Evolutionary conservation across 1,140 invertebrate genomes (phyloP).

Genomic region (Zeugodacus cucurbitae): DNA sequence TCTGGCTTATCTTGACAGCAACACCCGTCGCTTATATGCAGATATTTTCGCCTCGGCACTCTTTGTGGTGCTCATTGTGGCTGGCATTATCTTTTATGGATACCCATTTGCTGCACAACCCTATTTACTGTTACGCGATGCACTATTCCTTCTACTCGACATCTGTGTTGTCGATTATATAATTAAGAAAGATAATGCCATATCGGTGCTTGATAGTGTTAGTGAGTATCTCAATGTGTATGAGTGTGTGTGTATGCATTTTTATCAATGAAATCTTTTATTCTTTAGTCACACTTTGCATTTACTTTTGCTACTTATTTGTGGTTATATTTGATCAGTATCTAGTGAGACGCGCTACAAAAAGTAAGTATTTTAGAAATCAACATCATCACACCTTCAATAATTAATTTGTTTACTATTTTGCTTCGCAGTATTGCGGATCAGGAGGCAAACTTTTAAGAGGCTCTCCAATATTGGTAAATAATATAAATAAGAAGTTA

Average conservation of each 20-base stretch:
- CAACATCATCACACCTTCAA: background rate
- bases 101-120: constrained; percentile 72
- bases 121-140: constrained; percentile 74
- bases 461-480: background rate
- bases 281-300: constrained; percentile 12
- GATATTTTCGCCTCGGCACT: constrained; percentile 73
- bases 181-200: constrained; percentile 53
- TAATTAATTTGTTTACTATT: background rate
- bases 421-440: background rate
- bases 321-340: constrained; percentile 44
- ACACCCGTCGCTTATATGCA: constrained; percentile 65
- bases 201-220: constrained; percentile 45
- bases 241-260: too few species aligned
- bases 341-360: background rate
- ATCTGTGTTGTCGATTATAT: constrained; percentile 62
- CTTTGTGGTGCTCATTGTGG: constrained; percentile 78
- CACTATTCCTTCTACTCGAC: constrained; percentile 73
- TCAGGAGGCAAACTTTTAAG: background rate
- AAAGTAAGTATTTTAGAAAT: constrained; percentile 8
- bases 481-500: background rate
- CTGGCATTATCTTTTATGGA: constrained; percentile 71
- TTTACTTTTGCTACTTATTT: constrained; percentile 43
- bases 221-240: background rate
- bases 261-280: background rate
- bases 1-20: constrained; percentile 67